Evolutionary conservation across 30 jellyfish, hydroid and myxozoan genomes (phyloP).

Genomic region (Morbakka virulenta): DNA sequence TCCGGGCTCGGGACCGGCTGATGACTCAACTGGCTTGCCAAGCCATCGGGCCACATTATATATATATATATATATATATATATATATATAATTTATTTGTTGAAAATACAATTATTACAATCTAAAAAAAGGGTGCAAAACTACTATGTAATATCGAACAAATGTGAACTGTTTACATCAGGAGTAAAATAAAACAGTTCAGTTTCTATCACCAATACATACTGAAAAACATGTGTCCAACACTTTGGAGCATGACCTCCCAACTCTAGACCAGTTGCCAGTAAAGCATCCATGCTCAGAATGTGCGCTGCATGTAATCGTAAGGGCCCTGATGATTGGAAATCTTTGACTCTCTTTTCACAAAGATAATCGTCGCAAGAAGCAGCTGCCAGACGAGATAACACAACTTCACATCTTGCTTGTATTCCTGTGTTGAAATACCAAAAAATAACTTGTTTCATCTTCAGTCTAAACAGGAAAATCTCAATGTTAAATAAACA

Average conservation of each 20-base stretch:
- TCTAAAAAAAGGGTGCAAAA: too few species aligned
- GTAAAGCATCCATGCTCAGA: conserved; percentile 94
- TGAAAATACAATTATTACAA: too few species aligned
- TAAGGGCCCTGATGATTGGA: conserved; percentile 60
- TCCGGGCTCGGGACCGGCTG: too few species aligned
- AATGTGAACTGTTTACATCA: too few species aligned
- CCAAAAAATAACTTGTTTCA: background rate
- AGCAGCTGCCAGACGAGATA: conserved; percentile 91
- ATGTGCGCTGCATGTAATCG: conserved; percentile 98
- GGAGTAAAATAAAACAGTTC: background rate
- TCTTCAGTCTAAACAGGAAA: too few species aligned
- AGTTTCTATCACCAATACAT: too few species aligned
- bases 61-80: too few species aligned
- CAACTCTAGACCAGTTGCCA: conserved; percentile 95
- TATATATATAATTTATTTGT: too few species aligned
- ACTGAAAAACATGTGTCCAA: conserved; percentile 98
- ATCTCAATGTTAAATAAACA: background rate
- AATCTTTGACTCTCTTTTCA: conserved; percentile 53
- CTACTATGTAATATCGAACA: too few species aligned
- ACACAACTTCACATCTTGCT: conserved; percentile 91
- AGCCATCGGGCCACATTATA: too few species aligned
- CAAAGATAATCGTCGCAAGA: conserved; percentile 76
- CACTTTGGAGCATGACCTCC: conserved; percentile 97
- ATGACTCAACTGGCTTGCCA: too few species aligned
- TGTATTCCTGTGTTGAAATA: conserved; percentile 64